These are phyloP conservation scores for Hemicordylus capensis DNA, from an alignment of 2,113 vertebrate species.

Conservation along the genomic window DNA sequence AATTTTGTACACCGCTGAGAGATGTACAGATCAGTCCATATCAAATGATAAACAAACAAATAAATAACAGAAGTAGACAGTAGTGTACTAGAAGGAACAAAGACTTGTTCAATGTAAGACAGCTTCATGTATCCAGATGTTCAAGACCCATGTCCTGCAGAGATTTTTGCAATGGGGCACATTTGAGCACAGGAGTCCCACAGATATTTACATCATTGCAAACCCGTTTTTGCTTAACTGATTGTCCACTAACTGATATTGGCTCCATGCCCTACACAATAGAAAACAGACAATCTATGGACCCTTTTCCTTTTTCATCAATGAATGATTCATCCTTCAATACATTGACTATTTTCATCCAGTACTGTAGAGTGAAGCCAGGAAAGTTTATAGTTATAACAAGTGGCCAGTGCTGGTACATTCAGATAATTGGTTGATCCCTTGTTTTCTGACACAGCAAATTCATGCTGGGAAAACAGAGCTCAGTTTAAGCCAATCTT, in stretches of 20 bases:
- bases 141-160: too few relatives aligned
- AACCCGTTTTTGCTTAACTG: neutral
- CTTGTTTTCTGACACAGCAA: constrained; percentile 13
- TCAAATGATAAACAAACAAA: too few relatives aligned
- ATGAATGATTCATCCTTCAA: too few relatives aligned
- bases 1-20: too few relatives aligned
- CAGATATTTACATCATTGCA: neutral
- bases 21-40: too few relatives aligned
- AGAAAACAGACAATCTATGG: neutral
- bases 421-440: neutral
- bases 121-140: too few relatives aligned
- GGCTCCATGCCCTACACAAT: neutral
- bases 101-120: too few relatives aligned
- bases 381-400: neutral
- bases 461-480: neutral
- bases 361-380: neutral
- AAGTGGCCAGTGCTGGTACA: neutral
- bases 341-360: too few relatives aligned
- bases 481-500: neutral
- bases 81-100: too few relatives aligned
- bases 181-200: neutral
- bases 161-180: too few relatives aligned
- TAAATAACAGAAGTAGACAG: too few relatives aligned
- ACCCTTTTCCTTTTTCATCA: neutral
- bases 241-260: neutral